Conservation (phyloP, 2,888 invertebrate species). For the Dryomyza anilis region DNA sequence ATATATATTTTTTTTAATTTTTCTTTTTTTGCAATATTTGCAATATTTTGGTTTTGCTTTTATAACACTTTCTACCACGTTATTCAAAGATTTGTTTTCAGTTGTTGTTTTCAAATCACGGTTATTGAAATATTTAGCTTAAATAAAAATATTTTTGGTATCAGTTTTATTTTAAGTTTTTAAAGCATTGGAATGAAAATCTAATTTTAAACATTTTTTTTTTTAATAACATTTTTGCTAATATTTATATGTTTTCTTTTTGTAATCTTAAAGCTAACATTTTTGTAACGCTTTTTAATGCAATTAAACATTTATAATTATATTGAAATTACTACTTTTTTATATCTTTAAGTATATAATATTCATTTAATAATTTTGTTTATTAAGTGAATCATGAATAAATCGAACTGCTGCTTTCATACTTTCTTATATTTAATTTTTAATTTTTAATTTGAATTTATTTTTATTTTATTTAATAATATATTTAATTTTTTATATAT, state of each 20-base stretch:
- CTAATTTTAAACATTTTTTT: conserved; percentile 12
- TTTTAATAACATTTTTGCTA: conserved; percentile 8
- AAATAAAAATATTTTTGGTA: conserved; percentile 34
- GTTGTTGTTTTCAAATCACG: conserved; percentile 48
- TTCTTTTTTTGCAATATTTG: conserved; percentile 1
- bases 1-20: neutral
- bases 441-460: neutral
- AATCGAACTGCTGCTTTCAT: neutral
- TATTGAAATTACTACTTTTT: neutral
- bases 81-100: conserved; percentile 25
- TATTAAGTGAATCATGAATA: neutral
- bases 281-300: conserved; percentile 15
- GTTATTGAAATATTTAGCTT: conserved; percentile 59
- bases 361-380: neutral
- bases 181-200: conserved; percentile 2
- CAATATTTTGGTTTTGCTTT: conserved; percentile 10
- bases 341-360: neutral
- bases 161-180: conserved; percentile 26
- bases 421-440: neutral
- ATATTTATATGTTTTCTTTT: neutral
- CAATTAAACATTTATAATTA: conserved; percentile 14
- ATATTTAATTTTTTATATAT: neutral
- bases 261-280: conserved; percentile 7
- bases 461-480: neutral
- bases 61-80: conserved; percentile 23